A percentile compares a stretch with the other conserved stretches of the same genome.
phyloP scores from a whole-genome alignment of 2,888 invertebrate genomes.

The Agrotis ipsilon region DNA sequence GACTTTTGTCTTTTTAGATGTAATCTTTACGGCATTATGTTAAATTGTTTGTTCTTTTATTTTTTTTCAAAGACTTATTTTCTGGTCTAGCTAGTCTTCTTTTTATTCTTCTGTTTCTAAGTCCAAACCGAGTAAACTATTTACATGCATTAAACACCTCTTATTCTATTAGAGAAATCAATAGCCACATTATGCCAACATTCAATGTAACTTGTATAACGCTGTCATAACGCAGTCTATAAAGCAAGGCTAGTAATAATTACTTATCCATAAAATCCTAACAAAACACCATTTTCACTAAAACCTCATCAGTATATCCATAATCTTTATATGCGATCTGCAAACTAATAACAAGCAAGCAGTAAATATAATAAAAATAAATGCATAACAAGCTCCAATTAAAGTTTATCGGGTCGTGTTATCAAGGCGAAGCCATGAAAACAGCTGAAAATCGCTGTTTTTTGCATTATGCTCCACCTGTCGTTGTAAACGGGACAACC shows the following conservation, averaged over 20 bases:
- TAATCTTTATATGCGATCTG: slow-evolving; percentile 44
- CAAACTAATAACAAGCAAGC: slow-evolving; percentile 30
- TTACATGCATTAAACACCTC: too few species aligned
- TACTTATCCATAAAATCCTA: slow-evolving; percentile 22
- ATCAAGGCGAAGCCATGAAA: slow-evolving; percentile 48
- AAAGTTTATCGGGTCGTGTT: slow-evolving; percentile 51
- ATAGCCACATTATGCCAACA: not conserved
- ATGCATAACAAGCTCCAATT: slow-evolving; percentile 41
- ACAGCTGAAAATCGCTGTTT: slow-evolving; percentile 13
- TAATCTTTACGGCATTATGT: too few species aligned
- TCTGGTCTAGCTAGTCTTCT: too few species aligned
- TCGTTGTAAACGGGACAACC: not conserved
- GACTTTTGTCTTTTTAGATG: too few species aligned
- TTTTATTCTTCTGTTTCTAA: too few species aligned
- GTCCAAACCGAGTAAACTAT: too few species aligned
- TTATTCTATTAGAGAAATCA: not conserved
- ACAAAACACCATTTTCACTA: slow-evolving; percentile 14
- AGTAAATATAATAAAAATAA: slow-evolving; percentile 51
- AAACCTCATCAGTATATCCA: slow-evolving; percentile 25
- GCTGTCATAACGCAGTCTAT: too few species aligned
- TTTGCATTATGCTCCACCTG: not conserved
- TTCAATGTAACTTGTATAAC: not conserved
- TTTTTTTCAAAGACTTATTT: too few species aligned
- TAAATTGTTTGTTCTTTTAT: too few species aligned
- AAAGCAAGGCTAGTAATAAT: slow-evolving; percentile 6